Conservation (phyloP, 1,140 invertebrate species). For the Homalodisca vitripennis region DNA sequence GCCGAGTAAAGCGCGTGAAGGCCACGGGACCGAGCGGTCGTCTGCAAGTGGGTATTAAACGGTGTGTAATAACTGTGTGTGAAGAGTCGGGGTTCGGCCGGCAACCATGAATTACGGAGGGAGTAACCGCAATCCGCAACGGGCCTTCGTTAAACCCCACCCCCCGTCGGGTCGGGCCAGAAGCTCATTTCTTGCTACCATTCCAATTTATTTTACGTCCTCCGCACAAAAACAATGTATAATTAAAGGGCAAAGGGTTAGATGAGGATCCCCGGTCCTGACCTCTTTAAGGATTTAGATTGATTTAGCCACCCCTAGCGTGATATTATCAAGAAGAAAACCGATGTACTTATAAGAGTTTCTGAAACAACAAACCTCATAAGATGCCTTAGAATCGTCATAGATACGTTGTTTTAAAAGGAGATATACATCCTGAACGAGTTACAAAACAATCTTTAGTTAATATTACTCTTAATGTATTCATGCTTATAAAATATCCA, state of each 20-base stretch:
- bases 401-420: no score
- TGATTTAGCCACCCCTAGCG: no score
- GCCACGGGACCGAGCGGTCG: not conserved
- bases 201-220: slow-evolving; percentile 2
- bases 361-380: no score
- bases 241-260: slow-evolving; percentile 8
- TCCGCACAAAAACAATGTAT: slow-evolving; percentile 5
- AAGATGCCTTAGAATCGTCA: no score
- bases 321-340: no score
- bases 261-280: not conserved
- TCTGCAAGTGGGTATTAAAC: slow-evolving; percentile 12
- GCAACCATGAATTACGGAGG: slow-evolving; percentile 13
- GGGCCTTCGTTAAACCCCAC: not conserved
- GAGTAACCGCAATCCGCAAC: not conserved
- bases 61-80: slow-evolving; percentile 12
- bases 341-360: no score
- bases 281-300: no score
- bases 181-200: slow-evolving; percentile 17
- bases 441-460: no score
- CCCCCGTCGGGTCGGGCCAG: not conserved
- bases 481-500: no score
- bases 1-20: no score
- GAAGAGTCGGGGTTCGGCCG: not conserved
- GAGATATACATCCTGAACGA: no score
- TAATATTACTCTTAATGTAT: no score